Evolutionary conservation across 35 echinoderm and acorn worm species (phyloP).

Genomic region (Eucidaris tribuloides): DNA sequence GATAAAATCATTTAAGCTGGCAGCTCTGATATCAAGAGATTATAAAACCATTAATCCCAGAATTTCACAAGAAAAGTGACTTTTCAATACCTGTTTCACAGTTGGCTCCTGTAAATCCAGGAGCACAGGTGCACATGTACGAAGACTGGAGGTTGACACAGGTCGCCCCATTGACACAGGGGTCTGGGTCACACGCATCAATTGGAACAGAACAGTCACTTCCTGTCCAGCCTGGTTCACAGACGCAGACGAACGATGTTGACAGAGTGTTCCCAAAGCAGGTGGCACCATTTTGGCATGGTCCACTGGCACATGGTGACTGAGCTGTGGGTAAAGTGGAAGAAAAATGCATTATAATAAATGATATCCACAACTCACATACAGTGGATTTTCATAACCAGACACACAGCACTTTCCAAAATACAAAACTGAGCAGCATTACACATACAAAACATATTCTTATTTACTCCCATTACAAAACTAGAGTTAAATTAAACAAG

Average conservation of each 20-base stretch:
- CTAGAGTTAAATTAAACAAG: too few relatives aligned
- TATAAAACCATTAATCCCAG: too few relatives aligned
- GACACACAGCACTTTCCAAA: too few relatives aligned
- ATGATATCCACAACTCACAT: background rate
- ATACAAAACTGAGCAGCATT: too few relatives aligned
- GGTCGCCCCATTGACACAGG: slow-evolving; percentile 56
- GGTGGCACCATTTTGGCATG: slow-evolving; percentile 66
- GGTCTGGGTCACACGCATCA: slow-evolving; percentile 12
- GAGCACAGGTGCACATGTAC: slow-evolving; percentile 23
- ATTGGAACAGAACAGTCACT: slow-evolving; percentile 18
- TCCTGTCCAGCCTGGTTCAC: slow-evolving; percentile 24
- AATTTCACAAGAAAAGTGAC: too few relatives aligned
- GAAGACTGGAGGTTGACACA: slow-evolving; percentile 29
- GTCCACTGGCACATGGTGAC: slow-evolving; percentile 47
- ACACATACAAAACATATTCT: too few relatives aligned
- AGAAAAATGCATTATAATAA: background rate
- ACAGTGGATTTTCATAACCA: too few relatives aligned
- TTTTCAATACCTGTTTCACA: slow-evolving; percentile 44
- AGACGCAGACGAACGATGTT: slow-evolving; percentile 36
- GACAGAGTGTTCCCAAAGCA: slow-evolving; percentile 28
- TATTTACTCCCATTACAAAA: too few relatives aligned
- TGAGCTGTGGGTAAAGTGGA: background rate
- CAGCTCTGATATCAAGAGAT: too few relatives aligned
- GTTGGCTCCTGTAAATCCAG: slow-evolving; percentile 16
- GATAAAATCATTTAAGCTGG: too few relatives aligned